A percentile compares a stretch with the other conserved stretches of the same genome.
Evolutionary conservation across 2,888 invertebrate genomes (phyloP).

Genomic region (Neoaliturus tenellus): DNA sequence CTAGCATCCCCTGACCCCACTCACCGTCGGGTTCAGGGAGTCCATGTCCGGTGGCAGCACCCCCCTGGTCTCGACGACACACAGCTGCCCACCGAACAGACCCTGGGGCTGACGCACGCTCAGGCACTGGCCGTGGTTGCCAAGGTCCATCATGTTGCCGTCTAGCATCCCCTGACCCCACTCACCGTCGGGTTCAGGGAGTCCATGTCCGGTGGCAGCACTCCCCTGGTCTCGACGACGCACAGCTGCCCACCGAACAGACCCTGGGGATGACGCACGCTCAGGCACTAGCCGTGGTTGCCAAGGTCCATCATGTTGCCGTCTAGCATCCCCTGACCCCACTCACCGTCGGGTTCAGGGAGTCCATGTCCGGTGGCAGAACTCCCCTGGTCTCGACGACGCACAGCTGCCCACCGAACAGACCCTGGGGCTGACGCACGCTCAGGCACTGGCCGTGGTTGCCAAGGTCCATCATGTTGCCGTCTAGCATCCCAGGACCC

Average conservation of each 20-base stretch:
- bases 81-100: neutral
- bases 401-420: slow-evolving; percentile 1
- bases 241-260: slow-evolving; percentile 8
- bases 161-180: neutral
- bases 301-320: slow-evolving; percentile 34
- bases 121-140: slow-evolving; percentile 27
- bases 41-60: slow-evolving; percentile 10
- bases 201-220: slow-evolving; percentile 13
- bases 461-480: slow-evolving; percentile 31
- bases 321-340: neutral
- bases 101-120: neutral
- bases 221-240: neutral
- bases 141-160: slow-evolving; percentile 34
- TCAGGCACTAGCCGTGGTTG: slow-evolving; percentile 17
- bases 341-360: slow-evolving; percentile 30
- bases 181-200: slow-evolving; percentile 29
- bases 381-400: slow-evolving; percentile 3
- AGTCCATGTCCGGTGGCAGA: slow-evolving; percentile 2
- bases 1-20: neutral
- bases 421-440: neutral
- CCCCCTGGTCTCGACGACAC: slow-evolving; percentile 8
- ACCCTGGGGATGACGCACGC: neutral
- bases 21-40: slow-evolving; percentile 26
- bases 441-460: slow-evolving; percentile 21
- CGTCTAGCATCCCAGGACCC: neutral